Conservation (phyloP, 2,113 vertebrate genomes). For the Rissa tridactyla region DNA sequence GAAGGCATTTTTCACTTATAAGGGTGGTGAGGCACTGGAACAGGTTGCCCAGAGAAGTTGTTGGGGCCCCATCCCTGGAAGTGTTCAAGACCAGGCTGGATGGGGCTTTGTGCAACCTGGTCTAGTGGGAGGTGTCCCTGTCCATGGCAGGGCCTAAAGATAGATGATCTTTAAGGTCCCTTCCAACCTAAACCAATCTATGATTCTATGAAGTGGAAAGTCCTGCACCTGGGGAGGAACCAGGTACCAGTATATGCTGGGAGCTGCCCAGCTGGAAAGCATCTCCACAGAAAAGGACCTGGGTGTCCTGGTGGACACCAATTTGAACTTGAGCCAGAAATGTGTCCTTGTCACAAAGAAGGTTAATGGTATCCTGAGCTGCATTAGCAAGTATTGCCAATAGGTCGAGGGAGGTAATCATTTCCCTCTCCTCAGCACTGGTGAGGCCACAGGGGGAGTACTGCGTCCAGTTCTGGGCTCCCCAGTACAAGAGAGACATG, state of each 20-base stretch:
- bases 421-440: not conserved
- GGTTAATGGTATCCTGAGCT: not conserved
- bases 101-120: not conserved
- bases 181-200: not conserved
- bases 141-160: not conserved
- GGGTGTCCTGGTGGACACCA: not conserved
- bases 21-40: not conserved
- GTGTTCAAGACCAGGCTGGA: not conserved
- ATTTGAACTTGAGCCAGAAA: not conserved
- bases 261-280: not conserved
- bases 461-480: not conserved
- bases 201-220: not conserved
- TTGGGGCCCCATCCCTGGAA: not conserved
- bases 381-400: not conserved
- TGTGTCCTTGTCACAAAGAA: not conserved
- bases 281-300: not conserved
- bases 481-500: not conserved
- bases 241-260: not conserved
- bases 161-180: not conserved
- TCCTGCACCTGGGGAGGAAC: not conserved
- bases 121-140: not conserved
- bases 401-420: rapidly evolving
- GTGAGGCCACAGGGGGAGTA: not conserved
- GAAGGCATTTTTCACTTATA: not conserved
- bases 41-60: not conserved